A percentile compares a stretch with the other conserved stretches of the same genome.
Conservation (phyloP, 2,888 invertebrate genomes). For the Tribolium freemani region DNA sequence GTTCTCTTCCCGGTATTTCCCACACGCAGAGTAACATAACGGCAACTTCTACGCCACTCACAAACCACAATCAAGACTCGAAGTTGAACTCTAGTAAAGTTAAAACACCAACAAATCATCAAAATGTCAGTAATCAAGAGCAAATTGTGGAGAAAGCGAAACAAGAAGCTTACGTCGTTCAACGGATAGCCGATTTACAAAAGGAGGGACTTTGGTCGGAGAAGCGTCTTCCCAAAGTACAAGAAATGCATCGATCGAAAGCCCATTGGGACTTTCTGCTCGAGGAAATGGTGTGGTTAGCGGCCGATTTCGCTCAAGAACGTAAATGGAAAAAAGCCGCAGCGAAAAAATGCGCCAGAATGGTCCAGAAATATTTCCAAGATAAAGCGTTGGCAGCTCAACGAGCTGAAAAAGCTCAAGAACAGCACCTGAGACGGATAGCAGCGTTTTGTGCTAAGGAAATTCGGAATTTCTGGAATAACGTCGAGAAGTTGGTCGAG, state of each 20-base stretch:
- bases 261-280: conserved; percentile 99
- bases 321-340: conserved; percentile 98
- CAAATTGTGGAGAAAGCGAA: conserved; percentile 89
- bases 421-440: conserved; percentile 85
- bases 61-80: conserved; percentile 28
- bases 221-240: conserved; percentile 90
- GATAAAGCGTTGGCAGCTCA: conserved; percentile 92
- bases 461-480: conserved; percentile 94
- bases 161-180: conserved; percentile 95
- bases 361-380: conserved; percentile 92
- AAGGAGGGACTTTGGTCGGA: conserved; percentile 97
- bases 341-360: conserved; percentile 92
- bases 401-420: conserved; percentile 92
- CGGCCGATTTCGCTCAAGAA: conserved; percentile 97
- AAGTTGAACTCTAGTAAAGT: conserved; percentile 26
- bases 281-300: conserved; percentile 99
- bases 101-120: conserved; percentile 41
- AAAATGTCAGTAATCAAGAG: conserved; percentile 72
- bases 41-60: conserved; percentile 44
- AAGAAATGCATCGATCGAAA: conserved; percentile 91
- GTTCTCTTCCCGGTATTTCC: conserved; percentile 65
- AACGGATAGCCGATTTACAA: conserved; percentile 91
- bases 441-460: conserved; percentile 94
- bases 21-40: conserved; percentile 45
- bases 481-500: conserved; percentile 97